phyloP scores from a whole-genome alignment of 2,113 vertebrate species.

The Zosterops hypoxanthus region DNA sequence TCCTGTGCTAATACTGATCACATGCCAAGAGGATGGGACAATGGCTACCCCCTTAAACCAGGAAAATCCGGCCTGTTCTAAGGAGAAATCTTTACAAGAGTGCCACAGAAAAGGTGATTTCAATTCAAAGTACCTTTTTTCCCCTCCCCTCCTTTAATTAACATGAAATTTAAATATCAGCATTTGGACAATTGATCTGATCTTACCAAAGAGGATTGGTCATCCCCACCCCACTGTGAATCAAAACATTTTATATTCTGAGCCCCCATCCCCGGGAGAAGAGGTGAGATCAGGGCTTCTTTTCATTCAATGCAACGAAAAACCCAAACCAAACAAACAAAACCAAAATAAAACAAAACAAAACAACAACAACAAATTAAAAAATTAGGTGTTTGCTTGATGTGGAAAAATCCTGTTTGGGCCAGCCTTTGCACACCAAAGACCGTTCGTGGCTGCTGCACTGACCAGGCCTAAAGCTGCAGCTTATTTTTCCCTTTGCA shows the following conservation, averaged over 20 bases:
- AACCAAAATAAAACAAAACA: background rate
- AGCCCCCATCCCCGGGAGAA: fast-evolving
- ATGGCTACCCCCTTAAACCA: fast-evolving
- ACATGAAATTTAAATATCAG: background rate
- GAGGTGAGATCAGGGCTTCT: background rate
- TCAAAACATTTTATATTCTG: background rate
- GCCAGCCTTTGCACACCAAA: background rate
- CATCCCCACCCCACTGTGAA: fast-evolving
- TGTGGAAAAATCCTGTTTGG: background rate
- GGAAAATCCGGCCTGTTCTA: background rate
- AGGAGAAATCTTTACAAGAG: background rate
- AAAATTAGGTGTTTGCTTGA: background rate
- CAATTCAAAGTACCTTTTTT: background rate
- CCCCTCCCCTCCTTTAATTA: background rate
- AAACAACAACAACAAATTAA: background rate
- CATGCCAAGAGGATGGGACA: background rate
- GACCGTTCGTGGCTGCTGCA: fast-evolving
- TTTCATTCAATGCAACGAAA: background rate
- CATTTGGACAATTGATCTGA: background rate
- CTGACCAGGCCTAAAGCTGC: background rate
- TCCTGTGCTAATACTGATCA: background rate
- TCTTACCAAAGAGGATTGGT: background rate
- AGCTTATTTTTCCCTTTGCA: background rate
- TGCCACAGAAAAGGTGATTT: background rate
- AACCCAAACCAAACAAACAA: background rate